A percentile compares a stretch with the other conserved stretches of the same genome.
Conservation (phyloP, 2,888 invertebrate genomes). For the Petrolisthes cinctipes region DNA sequence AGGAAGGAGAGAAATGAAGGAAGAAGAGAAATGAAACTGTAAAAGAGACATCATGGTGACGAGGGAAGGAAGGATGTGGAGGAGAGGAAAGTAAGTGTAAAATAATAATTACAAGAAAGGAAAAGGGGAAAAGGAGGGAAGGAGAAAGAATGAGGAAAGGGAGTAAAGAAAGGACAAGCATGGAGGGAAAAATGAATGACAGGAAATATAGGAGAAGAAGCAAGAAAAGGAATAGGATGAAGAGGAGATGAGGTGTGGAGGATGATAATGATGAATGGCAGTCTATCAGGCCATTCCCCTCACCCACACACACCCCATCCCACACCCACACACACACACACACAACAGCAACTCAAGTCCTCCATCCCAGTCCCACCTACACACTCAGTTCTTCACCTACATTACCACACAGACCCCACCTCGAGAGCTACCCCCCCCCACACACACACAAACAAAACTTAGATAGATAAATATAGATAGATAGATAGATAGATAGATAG, state of each 20-base stretch:
- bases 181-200: neutral
- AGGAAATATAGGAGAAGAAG: neutral
- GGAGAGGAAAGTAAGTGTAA: neutral
- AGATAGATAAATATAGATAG: neutral
- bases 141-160: neutral
- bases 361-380: no score
- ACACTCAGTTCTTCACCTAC: no score
- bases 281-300: neutral
- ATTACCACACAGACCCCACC: no score
- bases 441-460: no score
- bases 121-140: neutral
- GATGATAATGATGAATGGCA: neutral
- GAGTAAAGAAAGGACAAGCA: neutral
- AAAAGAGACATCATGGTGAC: no score
- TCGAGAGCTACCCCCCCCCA: no score
- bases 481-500: neutral
- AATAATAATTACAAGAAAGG: no score
- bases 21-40: no score
- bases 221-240: neutral
- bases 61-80: neutral
- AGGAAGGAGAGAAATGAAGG: no score
- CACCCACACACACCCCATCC: no score
- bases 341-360: no score
- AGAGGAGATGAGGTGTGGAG: neutral
- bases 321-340: no score